Evolutionary conservation across 2,888 invertebrate genomes (phyloP).

Genomic region (Tachystola acroxantha): DNA sequence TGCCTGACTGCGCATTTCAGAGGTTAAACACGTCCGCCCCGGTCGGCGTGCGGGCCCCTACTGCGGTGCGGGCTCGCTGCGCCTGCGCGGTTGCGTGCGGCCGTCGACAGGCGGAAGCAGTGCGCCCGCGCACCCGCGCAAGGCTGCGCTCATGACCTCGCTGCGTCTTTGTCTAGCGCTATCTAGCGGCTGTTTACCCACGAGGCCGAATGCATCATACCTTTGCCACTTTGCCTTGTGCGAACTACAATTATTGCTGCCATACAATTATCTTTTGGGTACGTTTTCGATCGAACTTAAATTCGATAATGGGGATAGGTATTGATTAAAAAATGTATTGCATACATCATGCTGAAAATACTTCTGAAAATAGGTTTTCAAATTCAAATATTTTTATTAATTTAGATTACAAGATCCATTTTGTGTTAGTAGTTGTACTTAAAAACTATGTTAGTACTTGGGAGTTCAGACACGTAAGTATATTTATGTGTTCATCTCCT

Average conservation of each 20-base stretch:
- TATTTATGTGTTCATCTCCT: too few relatives aligned
- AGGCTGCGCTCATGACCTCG: slow-evolving; percentile 78
- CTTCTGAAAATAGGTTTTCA: too few relatives aligned
- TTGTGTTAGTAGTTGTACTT: too few relatives aligned
- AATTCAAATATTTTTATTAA: too few relatives aligned
- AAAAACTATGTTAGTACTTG: too few relatives aligned
- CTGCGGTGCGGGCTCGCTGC: slow-evolving; percentile 23
- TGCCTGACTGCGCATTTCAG: too few relatives aligned
- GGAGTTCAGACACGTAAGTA: too few relatives aligned
- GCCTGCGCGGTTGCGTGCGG: slow-evolving; percentile 30
- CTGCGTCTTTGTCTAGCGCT: slow-evolving; percentile 75
- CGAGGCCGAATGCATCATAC: slow-evolving; percentile 77
- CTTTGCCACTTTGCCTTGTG: slow-evolving; percentile 54
- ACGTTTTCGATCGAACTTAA: too few relatives aligned
- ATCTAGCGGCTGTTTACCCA: slow-evolving; percentile 73
- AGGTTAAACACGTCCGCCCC: slow-evolving; percentile 28
- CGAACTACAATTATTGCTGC: slow-evolving; percentile 55
- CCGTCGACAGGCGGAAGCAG: slow-evolving; percentile 67
- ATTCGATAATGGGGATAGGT: too few relatives aligned
- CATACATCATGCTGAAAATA: too few relatives aligned
- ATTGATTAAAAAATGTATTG: too few relatives aligned
- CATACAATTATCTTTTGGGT: slow-evolving; percentile 44
- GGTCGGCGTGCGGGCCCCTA: slow-evolving; percentile 37
- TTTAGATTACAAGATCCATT: too few relatives aligned
- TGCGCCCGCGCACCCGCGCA: slow-evolving; percentile 69